Evolutionary conservation across 2,888 invertebrate genomes (phyloP), one percentile per base, ranked within the genome.

Genomic region (Hemistola chrysoprasaria): DNA sequence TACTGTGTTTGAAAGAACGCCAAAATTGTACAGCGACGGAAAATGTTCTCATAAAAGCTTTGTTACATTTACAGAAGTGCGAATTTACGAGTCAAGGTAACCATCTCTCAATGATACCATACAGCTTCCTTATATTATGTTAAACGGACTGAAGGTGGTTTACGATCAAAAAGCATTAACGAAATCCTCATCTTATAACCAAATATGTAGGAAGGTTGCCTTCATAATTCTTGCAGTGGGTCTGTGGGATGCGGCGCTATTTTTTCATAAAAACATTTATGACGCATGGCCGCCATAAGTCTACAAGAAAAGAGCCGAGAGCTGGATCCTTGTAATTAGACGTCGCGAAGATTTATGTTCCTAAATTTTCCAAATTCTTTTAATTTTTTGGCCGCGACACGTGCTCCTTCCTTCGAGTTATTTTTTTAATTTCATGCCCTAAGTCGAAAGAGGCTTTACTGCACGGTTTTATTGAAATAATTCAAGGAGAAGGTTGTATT

Each of bases 251-350:
- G 71, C 63, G 63, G 59, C 56, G 67, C 62, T 63, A 74, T 75
- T 76, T 79, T 77, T 79, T 78, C 72, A 78, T 78, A 81, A 82
- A 75, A 83, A 79, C 75, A 67, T 73, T 52, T 64, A 77, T 85
- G 84, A 86, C 74, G 71, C 75, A 86, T 80, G 76, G 71, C 81
- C 66, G 77, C 78, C 76, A 81, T 83, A 83, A 84, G 81, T 82
- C 76, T 78, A 57, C 71, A 67, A 76, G 76, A 71, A 71, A 74
- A 72, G 71, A 73, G 70, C 71, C 70, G 66, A 74, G 69, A 71
- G 70, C 74, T 71, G 78, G 73, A 78, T 79, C 75, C 71, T 62
- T 73, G 79, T 86, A 86, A 86, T 87, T 87, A 86, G 85, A 86
- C 78, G 75, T 66, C 66, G 52, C 38, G 63, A 75, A 80, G 85